These are phyloP conservation scores for Mythimna impura DNA, from an alignment of 2,888 invertebrate species.

Conservation along the genomic window DNA sequence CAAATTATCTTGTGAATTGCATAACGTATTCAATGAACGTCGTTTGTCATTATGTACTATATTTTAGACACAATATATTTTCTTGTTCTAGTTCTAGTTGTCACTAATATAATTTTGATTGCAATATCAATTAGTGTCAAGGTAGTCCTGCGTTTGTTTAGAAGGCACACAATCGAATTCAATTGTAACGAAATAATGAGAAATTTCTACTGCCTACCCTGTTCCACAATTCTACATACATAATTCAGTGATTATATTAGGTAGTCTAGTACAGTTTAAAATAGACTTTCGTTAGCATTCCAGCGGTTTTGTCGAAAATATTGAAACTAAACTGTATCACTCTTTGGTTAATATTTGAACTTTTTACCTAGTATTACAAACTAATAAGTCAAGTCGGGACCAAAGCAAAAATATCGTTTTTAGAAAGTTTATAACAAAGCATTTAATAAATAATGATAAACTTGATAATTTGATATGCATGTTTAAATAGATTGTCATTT, in stretches of 20 bases:
- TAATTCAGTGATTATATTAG: constrained; percentile 5
- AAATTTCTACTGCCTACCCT: background rate
- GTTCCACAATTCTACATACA: constrained; percentile 2
- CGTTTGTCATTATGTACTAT: constrained; percentile 44
- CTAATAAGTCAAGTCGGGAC: background rate
- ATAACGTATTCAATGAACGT: constrained; percentile 44
- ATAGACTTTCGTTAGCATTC: background rate
- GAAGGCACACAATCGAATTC: constrained; percentile 27
- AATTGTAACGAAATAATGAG: constrained; percentile 29
- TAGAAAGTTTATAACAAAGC: too few relatives aligned
- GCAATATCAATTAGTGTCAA: constrained; percentile 45
- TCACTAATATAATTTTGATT: constrained; percentile 47
- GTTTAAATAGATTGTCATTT: background rate
- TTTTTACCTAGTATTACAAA: background rate
- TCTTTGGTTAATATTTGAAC: too few relatives aligned
- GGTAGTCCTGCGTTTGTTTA: constrained; percentile 28
- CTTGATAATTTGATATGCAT: background rate
- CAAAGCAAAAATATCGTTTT: too few relatives aligned
- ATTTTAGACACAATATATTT: constrained; percentile 15
- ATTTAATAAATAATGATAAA: background rate
- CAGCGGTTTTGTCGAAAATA: background rate
- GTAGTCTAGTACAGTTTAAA: constrained; percentile 9
- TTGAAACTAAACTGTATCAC: background rate
- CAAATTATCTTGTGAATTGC: constrained; percentile 54
- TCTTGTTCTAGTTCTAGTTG: constrained; percentile 15